Conservation (phyloP, 2,888 invertebrate genomes). For the Laspeyria flexula region DNA sequence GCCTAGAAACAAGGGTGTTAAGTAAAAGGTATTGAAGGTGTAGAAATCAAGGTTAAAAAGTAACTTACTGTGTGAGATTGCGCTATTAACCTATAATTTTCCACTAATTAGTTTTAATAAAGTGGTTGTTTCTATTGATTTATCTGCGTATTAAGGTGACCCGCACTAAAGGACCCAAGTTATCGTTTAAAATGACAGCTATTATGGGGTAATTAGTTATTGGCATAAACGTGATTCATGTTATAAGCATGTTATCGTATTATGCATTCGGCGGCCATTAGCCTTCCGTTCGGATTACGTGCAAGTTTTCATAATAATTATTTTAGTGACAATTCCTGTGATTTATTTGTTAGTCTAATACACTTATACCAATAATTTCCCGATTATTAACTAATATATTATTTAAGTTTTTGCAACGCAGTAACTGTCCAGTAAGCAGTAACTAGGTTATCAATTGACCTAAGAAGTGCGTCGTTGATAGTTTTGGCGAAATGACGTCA, state of each 20-base stretch:
- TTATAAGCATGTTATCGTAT: constrained; percentile 14
- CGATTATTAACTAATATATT: constrained; percentile 20
- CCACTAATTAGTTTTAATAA: constrained; percentile 33
- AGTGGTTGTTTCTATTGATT: constrained; percentile 25
- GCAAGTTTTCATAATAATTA: too few relatives aligned
- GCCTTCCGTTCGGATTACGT: neutral
- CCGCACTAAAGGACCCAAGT: constrained; percentile 47
- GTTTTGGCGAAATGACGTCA: constrained; percentile 67
- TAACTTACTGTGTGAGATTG: constrained; percentile 12
- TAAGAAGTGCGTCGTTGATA: constrained; percentile 66
- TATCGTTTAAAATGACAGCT: constrained; percentile 55
- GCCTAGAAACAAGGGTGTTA: too few relatives aligned
- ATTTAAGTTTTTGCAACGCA: constrained; percentile 65
- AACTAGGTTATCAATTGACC: constrained; percentile 79
- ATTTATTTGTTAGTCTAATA: neutral
- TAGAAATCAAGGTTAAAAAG: neutral
- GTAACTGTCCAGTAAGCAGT: constrained; percentile 48
- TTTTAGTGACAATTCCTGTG: too few relatives aligned
- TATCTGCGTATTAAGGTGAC: constrained; percentile 60
- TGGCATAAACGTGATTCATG: constrained; percentile 34
- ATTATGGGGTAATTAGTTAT: constrained; percentile 36
- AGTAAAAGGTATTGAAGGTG: neutral
- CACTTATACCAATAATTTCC: neutral
- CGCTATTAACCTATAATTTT: constrained; percentile 34
- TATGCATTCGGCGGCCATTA: constrained; percentile 12